Evolutionary conservation across 2,888 invertebrate genomes (phyloP).

Genomic region (Gisinianus flammeolus): DNA sequence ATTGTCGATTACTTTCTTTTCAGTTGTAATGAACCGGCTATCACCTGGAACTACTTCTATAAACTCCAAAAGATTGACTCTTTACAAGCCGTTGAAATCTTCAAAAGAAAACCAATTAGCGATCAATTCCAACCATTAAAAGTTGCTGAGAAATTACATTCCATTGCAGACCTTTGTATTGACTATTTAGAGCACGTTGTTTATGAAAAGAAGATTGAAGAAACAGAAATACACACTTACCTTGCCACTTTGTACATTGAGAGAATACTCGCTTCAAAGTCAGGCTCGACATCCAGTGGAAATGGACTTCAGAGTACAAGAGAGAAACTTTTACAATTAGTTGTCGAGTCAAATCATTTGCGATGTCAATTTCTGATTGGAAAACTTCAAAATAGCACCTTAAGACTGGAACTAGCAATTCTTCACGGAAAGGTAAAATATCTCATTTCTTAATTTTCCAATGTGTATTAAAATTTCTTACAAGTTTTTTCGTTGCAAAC

Average conservation of each 20-base stretch:
- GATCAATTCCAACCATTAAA: conserved; percentile 48
- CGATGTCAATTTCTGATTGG: conserved; percentile 64
- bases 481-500: no score
- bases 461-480: not conserved
- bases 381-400: conserved; percentile 63
- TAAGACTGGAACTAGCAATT: conserved; percentile 65
- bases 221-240: conserved; percentile 65
- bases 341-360: conserved; percentile 63
- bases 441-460: not conserved
- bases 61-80: conserved; percentile 47
- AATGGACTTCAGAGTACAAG: conserved; percentile 56
- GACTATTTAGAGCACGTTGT: conserved; percentile 54
- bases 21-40: conserved; percentile 43
- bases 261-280: conserved; percentile 58
- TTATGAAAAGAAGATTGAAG: conserved; percentile 53
- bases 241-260: conserved; percentile 64
- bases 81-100: conserved; percentile 52
- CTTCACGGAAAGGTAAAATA: conserved; percentile 65
- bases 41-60: conserved; percentile 56
- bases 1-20: conserved; percentile 16
- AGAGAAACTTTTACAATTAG: conserved; percentile 62
- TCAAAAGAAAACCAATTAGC: conserved; percentile 47
- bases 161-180: conserved; percentile 50
- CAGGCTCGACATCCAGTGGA: not conserved
- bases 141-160: conserved; percentile 55